Conservation (phyloP, 2,113 vertebrate genomes). For the Toxotes jaculatrix region DNA sequence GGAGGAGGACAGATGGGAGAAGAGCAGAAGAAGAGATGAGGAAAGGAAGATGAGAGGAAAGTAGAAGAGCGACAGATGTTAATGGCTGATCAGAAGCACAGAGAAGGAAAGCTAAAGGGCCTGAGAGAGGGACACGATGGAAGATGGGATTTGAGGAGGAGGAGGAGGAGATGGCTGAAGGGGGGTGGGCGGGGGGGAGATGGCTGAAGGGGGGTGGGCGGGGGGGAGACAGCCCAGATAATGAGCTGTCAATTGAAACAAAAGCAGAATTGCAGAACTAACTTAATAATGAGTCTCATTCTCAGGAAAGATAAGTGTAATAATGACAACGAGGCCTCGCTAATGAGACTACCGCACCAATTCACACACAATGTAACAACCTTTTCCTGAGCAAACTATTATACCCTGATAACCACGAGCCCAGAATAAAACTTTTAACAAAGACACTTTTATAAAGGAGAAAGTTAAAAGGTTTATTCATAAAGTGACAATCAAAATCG, state of each 20-base stretch:
- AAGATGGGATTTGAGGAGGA: conserved; percentile 10
- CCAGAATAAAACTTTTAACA: conserved; percentile 48
- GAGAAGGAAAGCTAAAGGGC: background rate
- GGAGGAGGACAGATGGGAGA: conserved; percentile 10
- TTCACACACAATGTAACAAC: conserved; percentile 27
- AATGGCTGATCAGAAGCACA: background rate
- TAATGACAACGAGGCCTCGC: conserved; percentile 30
- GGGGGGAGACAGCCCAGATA: conserved; percentile 43
- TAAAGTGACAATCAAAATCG: conserved; percentile 3
- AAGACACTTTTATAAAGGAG: conserved; percentile 10
- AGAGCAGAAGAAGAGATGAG: conserved; percentile 3
- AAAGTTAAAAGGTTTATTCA: conserved; percentile 43
- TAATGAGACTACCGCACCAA: conserved; percentile 48
- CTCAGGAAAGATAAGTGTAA: conserved; percentile 49
- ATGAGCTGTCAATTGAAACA: conserved; percentile 66
- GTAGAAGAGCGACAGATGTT: conserved; percentile 14
- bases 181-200: background rate
- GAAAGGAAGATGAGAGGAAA: conserved; percentile 2
- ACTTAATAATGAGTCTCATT: conserved; percentile 65
- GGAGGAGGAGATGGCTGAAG: background rate
- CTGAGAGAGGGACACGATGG: background rate
- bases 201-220: background rate
- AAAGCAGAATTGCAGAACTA: conserved; percentile 64
- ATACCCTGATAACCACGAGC: conserved; percentile 9
- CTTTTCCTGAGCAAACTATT: conserved; percentile 39